These are phyloP conservation scores for Zoanthus gigantus DNA, from an alignment of 92 coral and sea anemone species.

Conservation along the genomic window DNA sequence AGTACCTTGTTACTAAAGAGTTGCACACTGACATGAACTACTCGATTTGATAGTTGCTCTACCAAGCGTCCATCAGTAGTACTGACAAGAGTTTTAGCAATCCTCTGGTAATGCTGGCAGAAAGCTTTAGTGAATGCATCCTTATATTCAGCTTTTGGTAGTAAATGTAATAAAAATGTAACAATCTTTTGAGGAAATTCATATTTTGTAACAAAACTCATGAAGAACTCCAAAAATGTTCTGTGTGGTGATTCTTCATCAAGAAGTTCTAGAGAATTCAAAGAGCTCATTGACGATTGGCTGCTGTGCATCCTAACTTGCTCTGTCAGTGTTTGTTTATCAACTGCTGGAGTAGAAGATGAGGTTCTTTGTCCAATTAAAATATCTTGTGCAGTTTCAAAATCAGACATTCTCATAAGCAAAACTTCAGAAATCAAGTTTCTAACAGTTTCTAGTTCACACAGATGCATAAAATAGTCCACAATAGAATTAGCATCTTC, in stretches of 20 bases:
- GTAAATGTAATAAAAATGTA: conserved; percentile 96
- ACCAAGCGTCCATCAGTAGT: conserved; percentile 72
- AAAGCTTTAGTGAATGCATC: conserved; percentile 92
- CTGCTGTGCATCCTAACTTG: conserved; percentile 56
- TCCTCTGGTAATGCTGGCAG: conserved; percentile 96
- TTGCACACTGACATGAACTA: conserved; percentile 99
- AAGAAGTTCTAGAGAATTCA: conserved; percentile 62
- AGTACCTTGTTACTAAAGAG: conserved; percentile 91
- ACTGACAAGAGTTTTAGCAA: conserved; percentile 86
- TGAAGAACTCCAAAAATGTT: conserved; percentile 88
- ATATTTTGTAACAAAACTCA: conserved; percentile 93
- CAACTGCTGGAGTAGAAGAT: conserved; percentile 24
- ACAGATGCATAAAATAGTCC: conserved; percentile 80
- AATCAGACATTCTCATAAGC: conserved; percentile 71
- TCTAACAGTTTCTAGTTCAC: conserved; percentile 90
- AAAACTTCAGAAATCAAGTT: conserved; percentile 78
- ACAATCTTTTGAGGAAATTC: conserved; percentile 97
- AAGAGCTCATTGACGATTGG: conserved; percentile 53
- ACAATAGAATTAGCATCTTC: conserved; percentile 80
- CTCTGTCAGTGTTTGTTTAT: conserved; percentile 1
- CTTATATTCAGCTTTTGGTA: conserved; percentile 88
- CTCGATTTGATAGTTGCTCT: conserved; percentile 94
- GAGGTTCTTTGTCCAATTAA: conserved; percentile 12
- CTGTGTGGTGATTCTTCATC: conserved; percentile 59
- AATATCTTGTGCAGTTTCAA: conserved; percentile 61